Evolutionary conservation across 2,113 vertebrate species (phyloP).

Genomic region (Hassar affinis): DNA sequence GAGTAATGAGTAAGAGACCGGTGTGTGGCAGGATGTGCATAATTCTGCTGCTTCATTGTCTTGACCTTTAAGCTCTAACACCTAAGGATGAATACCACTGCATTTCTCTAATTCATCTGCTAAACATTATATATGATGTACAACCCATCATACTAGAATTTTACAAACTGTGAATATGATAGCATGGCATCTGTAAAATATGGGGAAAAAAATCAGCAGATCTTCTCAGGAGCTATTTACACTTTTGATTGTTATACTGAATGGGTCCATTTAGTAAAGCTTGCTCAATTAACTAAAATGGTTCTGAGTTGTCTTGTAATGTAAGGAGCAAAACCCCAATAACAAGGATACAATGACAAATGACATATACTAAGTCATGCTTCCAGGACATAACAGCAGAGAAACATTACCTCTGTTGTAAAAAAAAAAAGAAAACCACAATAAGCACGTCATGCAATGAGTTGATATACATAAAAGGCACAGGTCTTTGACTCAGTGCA

Average conservation of each 20-base stretch:
- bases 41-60: neutral
- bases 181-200: neutral
- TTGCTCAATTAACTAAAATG: too few relatives aligned
- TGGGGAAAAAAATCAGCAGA: neutral
- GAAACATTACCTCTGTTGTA: too few relatives aligned
- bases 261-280: too few relatives aligned
- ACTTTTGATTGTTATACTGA: neutral
- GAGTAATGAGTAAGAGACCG: neutral
- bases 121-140: neutral
- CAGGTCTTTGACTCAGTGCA: neutral
- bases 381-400: too few relatives aligned
- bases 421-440: neutral
- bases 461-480: constrained; percentile 4
- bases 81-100: neutral
- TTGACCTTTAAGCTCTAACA: neutral
- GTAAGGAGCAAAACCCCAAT: too few relatives aligned
- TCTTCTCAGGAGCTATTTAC: neutral
- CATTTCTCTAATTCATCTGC: neutral
- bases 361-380: too few relatives aligned
- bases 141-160: too few relatives aligned
- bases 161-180: too few relatives aligned
- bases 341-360: too few relatives aligned
- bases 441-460: neutral
- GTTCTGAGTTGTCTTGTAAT: too few relatives aligned
- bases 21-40: neutral